Base-by-base conservation (phyloP, 1,140 invertebrate genomes). In the Sycobia sp. region DNA sequence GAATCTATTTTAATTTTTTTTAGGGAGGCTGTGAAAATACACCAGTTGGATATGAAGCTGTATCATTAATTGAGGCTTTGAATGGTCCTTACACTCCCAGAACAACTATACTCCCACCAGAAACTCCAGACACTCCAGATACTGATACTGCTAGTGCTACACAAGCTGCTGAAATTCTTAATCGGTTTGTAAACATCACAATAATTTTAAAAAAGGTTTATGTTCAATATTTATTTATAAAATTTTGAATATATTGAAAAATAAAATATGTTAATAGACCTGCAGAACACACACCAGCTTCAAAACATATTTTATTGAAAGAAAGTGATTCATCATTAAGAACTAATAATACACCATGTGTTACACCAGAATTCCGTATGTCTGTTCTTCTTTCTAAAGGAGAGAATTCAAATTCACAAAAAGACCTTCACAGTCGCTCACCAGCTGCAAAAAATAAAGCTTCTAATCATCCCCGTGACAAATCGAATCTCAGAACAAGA, bases 41-140 rank as follows among this genome's bases (percentile, higher is more conserved):
- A 71, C 95, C 96, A 27, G 84, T 89, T 1, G 96, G 97, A 0
- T 98, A 97, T 77, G 94, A 98, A 82, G 89, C 94, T 18, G 91
- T 99, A 43, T 94, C 96, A 0, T 83, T 99, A n/a, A 92, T 98
- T 58, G 97, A 99, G 83, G 97, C 97, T 7, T 83, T 99, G n/a
- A 99, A 99, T 84, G 97, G 97, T 1, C 95, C 95, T 3, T 87
- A 86, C 67, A 84, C 84, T 20, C 82, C 86, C 2, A 83, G 88
- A 65, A 78, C 86, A 16, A 78, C 86, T 20, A 83, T 84, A 7
- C 82, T 82, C 51, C 80, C 81, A 50, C 81, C 83, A 59, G 85
- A 87, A 75, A 78, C 82, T 22, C 74, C 80, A 3, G 82, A 83
- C 14, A 79, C 78, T 14, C 79, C 81, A 60, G 75, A 85, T 71